phyloP scores from a whole-genome alignment of 2,113 vertebrate species.

The Zootoca vivipara region DNA sequence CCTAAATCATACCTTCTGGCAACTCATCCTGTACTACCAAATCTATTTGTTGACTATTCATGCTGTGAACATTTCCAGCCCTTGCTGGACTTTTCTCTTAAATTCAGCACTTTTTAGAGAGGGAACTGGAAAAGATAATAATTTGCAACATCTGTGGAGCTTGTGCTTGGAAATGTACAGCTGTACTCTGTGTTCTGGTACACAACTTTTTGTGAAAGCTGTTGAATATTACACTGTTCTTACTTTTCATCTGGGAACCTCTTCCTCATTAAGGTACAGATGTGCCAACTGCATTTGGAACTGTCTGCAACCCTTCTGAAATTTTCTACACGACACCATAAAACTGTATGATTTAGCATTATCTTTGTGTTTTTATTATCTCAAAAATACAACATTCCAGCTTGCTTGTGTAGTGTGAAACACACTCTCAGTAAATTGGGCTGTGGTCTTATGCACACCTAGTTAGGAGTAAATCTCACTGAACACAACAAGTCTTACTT shows the following conservation, averaged over 20 bases:
- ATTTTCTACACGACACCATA: constrained; percentile 14
- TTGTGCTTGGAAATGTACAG: constrained; percentile 47
- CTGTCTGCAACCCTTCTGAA: constrained; percentile 22
- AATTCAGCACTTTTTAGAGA: constrained; percentile 58
- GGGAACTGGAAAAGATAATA: constrained; percentile 58
- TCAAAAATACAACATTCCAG: background rate
- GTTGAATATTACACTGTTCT: constrained; percentile 32
- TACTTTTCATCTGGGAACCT: constrained; percentile 42
- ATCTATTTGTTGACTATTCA: constrained; percentile 66
- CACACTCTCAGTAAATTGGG: accelerated
- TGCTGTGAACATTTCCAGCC: constrained; percentile 67
- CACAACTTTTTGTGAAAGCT: constrained; percentile 28
- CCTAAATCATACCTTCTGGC: constrained; percentile 35
- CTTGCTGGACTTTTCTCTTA: constrained; percentile 54
- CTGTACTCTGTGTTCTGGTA: constrained; percentile 35
- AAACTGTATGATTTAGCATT: accelerated
- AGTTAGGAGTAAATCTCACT: background rate
- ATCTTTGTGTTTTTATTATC: background rate
- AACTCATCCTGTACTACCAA: constrained; percentile 46
- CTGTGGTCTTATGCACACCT: background rate
- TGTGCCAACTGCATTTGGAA: constrained; percentile 14
- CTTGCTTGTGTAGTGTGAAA: background rate
- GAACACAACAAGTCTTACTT: background rate
- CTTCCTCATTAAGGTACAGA: constrained; percentile 22
- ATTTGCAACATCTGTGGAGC: constrained; percentile 66